phyloP scores from a whole-genome alignment of 2,113 vertebrate genomes.

The Colistium nudipinnis region DNA sequence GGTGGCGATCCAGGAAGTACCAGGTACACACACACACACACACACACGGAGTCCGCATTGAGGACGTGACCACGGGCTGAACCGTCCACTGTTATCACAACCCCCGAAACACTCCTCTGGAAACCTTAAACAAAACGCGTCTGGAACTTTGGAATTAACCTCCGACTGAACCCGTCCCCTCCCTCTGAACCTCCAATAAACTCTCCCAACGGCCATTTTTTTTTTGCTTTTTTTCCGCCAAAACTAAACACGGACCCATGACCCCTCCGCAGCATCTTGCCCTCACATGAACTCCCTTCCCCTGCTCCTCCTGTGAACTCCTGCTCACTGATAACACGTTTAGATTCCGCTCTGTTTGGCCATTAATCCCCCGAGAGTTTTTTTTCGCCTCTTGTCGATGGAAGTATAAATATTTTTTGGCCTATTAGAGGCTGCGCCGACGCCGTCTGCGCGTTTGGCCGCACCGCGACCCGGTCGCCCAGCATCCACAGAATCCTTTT shows the following conservation, averaged over 20 bases:
- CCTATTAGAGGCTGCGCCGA: constrained; percentile 18
- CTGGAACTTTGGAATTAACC: constrained; percentile 11
- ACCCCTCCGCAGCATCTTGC: constrained; percentile 64
- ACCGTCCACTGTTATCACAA: constrained; percentile 82
- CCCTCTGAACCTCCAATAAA: constrained; percentile 12
- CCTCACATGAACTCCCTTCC: constrained; percentile 80
- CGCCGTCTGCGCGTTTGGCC: constrained; percentile 1
- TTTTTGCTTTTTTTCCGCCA: not conserved
- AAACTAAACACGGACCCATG: constrained; percentile 27
- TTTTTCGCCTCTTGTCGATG: not conserved
- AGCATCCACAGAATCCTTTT: not conserved
- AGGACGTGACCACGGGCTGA: constrained; percentile 69
- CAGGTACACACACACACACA: constrained; percentile 72
- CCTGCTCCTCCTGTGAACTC: not conserved
- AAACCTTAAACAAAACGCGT: constrained; percentile 48
- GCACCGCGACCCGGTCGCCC: not conserved
- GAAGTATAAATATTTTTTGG: constrained; percentile 45
- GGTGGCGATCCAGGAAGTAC: constrained; percentile 84
- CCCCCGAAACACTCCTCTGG: constrained; percentile 73
- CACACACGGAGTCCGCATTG: not conserved
- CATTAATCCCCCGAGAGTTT: constrained; percentile 22
- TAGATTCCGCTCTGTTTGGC: not conserved
- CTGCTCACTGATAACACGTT: constrained; percentile 23
- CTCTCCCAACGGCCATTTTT: constrained; percentile 31
- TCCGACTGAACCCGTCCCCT: constrained; percentile 24